Percentiles rank a stretch among this genome's conserved stretches.
Evolutionary conservation across 2,113 vertebrate genomes (phyloP).

Genomic region (Salvelinus fontinalis): DNA sequence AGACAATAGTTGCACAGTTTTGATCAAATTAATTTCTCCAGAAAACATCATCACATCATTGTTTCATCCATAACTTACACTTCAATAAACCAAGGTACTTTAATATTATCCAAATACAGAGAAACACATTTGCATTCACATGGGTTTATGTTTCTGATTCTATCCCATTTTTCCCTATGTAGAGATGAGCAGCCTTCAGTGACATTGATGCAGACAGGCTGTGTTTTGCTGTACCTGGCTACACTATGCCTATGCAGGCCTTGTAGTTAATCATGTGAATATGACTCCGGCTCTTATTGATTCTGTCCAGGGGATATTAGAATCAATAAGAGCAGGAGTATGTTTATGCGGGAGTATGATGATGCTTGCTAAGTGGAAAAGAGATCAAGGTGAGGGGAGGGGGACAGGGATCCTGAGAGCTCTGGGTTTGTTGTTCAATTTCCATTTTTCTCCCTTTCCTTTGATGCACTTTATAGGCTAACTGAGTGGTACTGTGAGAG

Average conservation of each 20-base stretch:
- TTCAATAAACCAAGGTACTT: too few species aligned
- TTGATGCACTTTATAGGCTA: conserved; percentile 36
- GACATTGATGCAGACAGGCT: neutral
- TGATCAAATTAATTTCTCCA: too few species aligned
- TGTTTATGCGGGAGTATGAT: conserved; percentile 73
- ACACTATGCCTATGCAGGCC: conserved; percentile 57
- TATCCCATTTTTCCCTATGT: neutral
- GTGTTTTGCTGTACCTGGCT: conserved; percentile 18
- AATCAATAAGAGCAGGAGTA: too few species aligned
- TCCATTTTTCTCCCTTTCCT: conserved; percentile 47
- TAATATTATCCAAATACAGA: too few species aligned
- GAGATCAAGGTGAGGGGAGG: conserved; percentile 58
- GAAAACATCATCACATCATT: too few species aligned
- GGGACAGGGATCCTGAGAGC: conserved; percentile 34
- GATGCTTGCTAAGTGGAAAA: conserved; percentile 70
- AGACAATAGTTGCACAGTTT: too few species aligned
- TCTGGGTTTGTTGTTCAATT: conserved; percentile 58
- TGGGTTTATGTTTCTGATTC: too few species aligned
- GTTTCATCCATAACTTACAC: too few species aligned
- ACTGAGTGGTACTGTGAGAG: neutral
- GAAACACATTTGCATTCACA: too few species aligned
- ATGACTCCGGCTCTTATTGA: conserved; percentile 67
- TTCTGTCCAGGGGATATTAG: conserved; percentile 63
- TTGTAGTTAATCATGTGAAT: conserved; percentile 66
- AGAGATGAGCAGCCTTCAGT: conserved; percentile 32